These are phyloP conservation scores for Neoitamus cyanurus DNA, from an alignment of 2,888 invertebrate species.

Conservation along the genomic window DNA sequence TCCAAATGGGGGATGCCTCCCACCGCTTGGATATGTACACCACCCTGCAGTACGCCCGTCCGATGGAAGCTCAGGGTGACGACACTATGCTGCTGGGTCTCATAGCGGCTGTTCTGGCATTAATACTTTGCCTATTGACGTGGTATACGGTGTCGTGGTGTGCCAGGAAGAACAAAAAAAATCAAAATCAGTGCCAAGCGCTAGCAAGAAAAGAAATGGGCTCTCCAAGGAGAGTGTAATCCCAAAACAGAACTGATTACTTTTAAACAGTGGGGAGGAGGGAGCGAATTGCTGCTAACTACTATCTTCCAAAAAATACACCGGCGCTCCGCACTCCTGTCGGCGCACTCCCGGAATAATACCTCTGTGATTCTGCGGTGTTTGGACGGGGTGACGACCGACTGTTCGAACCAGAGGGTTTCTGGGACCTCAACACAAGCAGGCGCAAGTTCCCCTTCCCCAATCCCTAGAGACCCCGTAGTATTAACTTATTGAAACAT, in stretches of 20 bases:
- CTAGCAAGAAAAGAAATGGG: conserved; percentile 2
- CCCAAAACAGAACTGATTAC: conserved; percentile 13
- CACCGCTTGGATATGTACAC: conserved; percentile 65
- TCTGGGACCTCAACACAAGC: background rate
- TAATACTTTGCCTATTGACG: conserved; percentile 23
- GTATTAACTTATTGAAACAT: conserved; percentile 16
- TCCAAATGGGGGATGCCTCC: conserved; percentile 70
- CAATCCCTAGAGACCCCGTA: background rate
- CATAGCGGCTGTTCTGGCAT: conserved; percentile 41
- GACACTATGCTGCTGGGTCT: conserved; percentile 34
- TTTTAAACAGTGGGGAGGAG: background rate
- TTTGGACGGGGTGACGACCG: background rate
- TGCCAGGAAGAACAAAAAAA: conserved; percentile 14
- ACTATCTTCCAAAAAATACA: background rate
- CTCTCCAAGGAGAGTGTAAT: conserved; percentile 28
- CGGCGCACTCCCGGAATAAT: background rate
- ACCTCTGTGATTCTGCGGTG: conserved; percentile 7
- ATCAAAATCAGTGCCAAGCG: conserved; percentile 37
- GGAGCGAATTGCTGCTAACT: background rate
- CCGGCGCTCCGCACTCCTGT: background rate
- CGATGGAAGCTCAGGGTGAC: conserved; percentile 48
- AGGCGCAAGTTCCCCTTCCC: background rate
- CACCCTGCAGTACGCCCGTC: conserved; percentile 50
- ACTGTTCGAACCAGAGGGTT: background rate
- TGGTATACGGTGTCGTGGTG: conserved; percentile 41